Evolutionary conservation across 1,140 invertebrate genomes (phyloP), one percentile per base, ranked within the genome.

Genomic region (Nymphalis io): DNA sequence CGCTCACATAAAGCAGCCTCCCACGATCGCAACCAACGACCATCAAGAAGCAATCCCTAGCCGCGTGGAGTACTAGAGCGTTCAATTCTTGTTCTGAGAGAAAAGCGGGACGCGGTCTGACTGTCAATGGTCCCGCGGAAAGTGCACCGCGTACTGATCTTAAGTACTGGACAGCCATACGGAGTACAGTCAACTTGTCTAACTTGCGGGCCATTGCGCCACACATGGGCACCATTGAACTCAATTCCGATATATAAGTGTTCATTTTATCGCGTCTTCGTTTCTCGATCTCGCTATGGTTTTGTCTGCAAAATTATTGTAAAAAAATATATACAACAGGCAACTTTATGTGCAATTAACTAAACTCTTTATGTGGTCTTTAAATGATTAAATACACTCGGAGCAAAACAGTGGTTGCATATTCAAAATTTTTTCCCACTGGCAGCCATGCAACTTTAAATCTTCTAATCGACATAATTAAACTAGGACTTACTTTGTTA

Each of bases 221-320:
- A 83, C 98, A 98, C 96, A 98, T 98, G 0, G 98, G 98, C 10
- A 99, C 94, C 94, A 99, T 96, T 1, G 95, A 93, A 33, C 97
- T 97, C 38, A 99, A 85, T 88, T 99, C 97, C 0, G 95, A 96
- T 68, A 99, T 98, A 87, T 98, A 98, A 0, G 95, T 97, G 91
- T 98, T 98, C 98, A 99, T 99, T 91, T 99, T 99, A 85, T 99
- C 98, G 16, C 98, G 93, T 3, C 98, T 93, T 0, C 98, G 93
- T 85, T 98, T 98, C 88, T 99, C 98, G 69, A 99, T 98, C 92
- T 98, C 97, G 87, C 97, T 98, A 91, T 99, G 98, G 91, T 98
- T 98, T 89, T 98, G 96, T 75, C 96, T 96, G 46, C 27, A 46
- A 46, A 18, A 46, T 46, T 3, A n/a, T 21, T 12, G 20, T 51